Evolutionary conservation across 2,888 invertebrate species (phyloP).

Genomic region (Drosophila lacicola): DNA sequence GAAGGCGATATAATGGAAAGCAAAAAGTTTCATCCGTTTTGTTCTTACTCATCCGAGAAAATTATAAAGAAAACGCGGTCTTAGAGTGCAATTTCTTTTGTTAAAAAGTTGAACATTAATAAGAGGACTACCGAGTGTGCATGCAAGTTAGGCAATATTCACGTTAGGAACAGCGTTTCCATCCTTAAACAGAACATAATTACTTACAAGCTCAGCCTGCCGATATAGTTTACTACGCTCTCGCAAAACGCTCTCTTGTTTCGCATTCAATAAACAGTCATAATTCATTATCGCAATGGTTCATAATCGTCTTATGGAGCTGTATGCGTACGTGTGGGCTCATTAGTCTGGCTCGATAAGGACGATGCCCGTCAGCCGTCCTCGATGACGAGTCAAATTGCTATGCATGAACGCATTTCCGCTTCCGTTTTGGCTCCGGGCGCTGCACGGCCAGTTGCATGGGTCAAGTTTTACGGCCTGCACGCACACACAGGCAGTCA

Average conservation of each 20-base stretch:
- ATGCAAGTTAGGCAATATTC: too few species aligned
- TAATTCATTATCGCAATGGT: constrained; percentile 33
- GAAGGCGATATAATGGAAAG: too few species aligned
- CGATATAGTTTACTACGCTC: not conserved
- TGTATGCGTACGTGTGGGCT: constrained; percentile 15
- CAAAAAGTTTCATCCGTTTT: too few species aligned
- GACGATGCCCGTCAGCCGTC: constrained; percentile 13
- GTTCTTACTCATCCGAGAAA: too few species aligned
- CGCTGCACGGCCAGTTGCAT: constrained; percentile 22
- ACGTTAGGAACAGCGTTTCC: too few species aligned
- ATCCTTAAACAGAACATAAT: not conserved
- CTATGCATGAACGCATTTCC: constrained; percentile 73
- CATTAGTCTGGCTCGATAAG: constrained; percentile 37
- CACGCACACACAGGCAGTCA: constrained; percentile 7
- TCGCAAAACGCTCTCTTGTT: constrained; percentile 4
- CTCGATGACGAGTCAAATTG: constrained; percentile 49
- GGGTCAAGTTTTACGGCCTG: constrained; percentile 34
- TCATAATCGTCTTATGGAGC: constrained; percentile 27
- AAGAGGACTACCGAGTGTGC: too few species aligned
- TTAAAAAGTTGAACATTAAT: too few species aligned
- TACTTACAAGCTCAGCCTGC: not conserved
- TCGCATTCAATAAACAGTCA: constrained; percentile 24
- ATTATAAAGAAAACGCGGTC: too few species aligned
- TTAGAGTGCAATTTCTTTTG: too few species aligned
- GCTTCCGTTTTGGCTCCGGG: constrained; percentile 56